Evolutionary conservation across 2,888 invertebrate genomes (phyloP).

Genomic region (Machimus rusticus): DNA sequence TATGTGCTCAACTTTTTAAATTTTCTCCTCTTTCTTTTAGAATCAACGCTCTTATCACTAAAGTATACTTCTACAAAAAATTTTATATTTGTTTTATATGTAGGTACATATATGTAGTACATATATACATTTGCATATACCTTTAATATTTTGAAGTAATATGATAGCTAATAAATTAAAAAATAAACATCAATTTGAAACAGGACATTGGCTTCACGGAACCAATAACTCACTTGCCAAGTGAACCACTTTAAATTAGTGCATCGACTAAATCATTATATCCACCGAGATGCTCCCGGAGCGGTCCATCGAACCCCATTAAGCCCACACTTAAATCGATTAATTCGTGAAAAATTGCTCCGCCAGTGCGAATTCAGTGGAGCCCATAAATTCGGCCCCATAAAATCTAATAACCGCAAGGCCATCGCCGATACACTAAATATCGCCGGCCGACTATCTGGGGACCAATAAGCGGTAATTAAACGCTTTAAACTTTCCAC

Average conservation of each 20-base stretch:
- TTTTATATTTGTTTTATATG: too few species aligned
- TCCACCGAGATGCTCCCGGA: neutral
- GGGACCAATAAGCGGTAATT: conserved; percentile 40
- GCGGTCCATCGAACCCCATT: neutral
- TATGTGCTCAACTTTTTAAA: too few species aligned
- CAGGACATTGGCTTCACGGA: neutral
- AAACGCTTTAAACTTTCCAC: conserved; percentile 35
- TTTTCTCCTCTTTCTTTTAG: too few species aligned
- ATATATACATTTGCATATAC: too few species aligned
- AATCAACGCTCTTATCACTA: too few species aligned
- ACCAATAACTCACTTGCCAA: neutral
- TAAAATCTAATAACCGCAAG: conserved; percentile 39
- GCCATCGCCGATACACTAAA: conserved; percentile 4
- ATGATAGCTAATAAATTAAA: neutral
- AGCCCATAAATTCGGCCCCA: conserved; percentile 5
- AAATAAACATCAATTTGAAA: neutral
- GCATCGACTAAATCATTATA: neutral
- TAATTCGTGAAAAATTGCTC: conserved; percentile 17
- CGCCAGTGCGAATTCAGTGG: neutral
- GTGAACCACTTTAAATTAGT: neutral
- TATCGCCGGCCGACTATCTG: neutral
- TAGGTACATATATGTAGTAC: too few species aligned
- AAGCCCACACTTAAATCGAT: conserved; percentile 13
- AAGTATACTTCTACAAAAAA: neutral
- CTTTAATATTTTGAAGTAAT: neutral